Percentiles rank a stretch among this genome's conserved stretches.
Evolutionary conservation across 2,888 invertebrate genomes (phyloP).

Genomic region (Dermolepida albohirtum): DNA sequence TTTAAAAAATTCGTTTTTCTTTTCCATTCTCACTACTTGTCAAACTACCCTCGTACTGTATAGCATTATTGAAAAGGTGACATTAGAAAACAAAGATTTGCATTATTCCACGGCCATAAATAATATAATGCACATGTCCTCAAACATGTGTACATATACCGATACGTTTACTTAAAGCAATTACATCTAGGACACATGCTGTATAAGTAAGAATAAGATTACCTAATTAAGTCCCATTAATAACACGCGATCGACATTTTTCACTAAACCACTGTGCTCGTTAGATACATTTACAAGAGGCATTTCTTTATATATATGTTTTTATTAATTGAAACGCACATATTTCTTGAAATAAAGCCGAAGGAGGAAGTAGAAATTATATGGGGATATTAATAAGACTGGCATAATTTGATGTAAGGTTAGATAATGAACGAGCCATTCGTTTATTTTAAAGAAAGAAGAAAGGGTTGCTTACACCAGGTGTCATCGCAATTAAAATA

Average conservation of each 20-base stretch:
- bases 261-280: constrained; percentile 2
- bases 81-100: too few species aligned
- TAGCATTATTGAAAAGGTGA: too few species aligned
- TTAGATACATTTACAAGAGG: background rate
- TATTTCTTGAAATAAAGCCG: background rate
- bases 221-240: constrained; percentile 4
- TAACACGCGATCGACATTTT: constrained; percentile 1
- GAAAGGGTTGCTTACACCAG: constrained; percentile 8
- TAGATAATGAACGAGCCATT: constrained; percentile 8
- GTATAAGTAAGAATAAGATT: background rate
- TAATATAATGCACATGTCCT: too few species aligned
- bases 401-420: constrained; percentile 26
- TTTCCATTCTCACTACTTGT: too few species aligned
- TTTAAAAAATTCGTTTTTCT: too few species aligned
- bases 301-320: too few species aligned
- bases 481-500: constrained; percentile 28
- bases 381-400: constrained; percentile 12
- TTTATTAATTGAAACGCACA: background rate
- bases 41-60: too few species aligned
- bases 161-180: too few species aligned
- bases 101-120: too few species aligned
- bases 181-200: too few species aligned
- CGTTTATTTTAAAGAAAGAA: constrained; percentile 10
- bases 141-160: too few species aligned
- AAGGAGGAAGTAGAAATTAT: constrained; percentile 28